Percentiles rank a stretch among this genome's conserved stretches.
These are phyloP conservation scores for Eupithecia centaureata DNA, from an alignment of 2,888 invertebrate genomes.

Conservation along the genomic window DNA sequence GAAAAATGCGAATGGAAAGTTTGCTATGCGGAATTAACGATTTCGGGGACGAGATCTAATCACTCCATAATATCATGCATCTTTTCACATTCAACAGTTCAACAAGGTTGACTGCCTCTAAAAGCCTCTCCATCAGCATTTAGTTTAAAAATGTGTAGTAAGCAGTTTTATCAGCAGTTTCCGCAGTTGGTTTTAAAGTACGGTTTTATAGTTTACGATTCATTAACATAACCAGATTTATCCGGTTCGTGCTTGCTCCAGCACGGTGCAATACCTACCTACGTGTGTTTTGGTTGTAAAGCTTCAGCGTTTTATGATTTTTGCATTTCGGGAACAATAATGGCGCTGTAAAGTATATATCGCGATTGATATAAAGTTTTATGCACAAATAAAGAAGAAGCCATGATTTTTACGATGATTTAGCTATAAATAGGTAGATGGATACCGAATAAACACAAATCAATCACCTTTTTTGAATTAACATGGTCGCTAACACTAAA, in stretches of 20 bases:
- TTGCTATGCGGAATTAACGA: no score
- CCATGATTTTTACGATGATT: slow-evolving; percentile 5
- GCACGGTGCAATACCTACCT: slow-evolving; percentile 33
- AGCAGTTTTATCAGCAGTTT: background rate
- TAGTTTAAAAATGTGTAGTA: background rate
- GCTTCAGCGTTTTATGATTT: slow-evolving; percentile 37
- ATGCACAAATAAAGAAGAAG: slow-evolving; percentile 11
- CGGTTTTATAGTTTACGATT: slow-evolving; percentile 2
- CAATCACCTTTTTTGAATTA: background rate
- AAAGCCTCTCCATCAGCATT: background rate
- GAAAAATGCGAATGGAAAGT: no score
- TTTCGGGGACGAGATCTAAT: no score
- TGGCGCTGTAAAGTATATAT: slow-evolving; percentile 5
- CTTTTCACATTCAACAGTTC: background rate
- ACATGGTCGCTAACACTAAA: background rate
- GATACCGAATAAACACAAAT: background rate
- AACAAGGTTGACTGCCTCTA: background rate
- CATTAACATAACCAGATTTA: slow-evolving; percentile 2
- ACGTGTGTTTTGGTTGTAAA: slow-evolving; percentile 43
- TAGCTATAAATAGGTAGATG: background rate
- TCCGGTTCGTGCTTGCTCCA: background rate
- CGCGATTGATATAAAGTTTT: slow-evolving; percentile 13
- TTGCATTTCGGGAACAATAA: slow-evolving; percentile 26
- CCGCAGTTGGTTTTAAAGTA: slow-evolving; percentile 3
- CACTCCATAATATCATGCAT: background rate